A percentile compares a stretch with the other conserved stretches of the same genome.
phyloP scores from a whole-genome alignment of 2,797 vertebrate species.

The Dendrocincla tyrannina region DNA sequence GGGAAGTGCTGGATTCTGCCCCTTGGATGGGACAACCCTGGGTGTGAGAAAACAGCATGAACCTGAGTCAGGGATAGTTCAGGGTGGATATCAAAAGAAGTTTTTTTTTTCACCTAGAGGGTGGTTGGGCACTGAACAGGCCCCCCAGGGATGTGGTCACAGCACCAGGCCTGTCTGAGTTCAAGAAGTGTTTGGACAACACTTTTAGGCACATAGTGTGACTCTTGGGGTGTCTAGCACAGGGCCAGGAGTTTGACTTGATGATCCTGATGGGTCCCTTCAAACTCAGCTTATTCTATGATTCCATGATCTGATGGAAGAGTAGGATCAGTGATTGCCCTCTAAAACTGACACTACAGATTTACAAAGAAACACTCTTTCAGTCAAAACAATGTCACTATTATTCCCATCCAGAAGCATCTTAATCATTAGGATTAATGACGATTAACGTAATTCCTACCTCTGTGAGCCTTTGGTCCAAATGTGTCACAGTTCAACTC shows the following conservation, averaged over 20 bases:
- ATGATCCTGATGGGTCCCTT: background rate
- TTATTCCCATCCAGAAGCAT: background rate
- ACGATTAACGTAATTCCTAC: background rate
- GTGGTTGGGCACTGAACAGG: background rate
- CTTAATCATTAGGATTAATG: background rate
- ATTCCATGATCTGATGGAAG: background rate
- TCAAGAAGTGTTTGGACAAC: background rate
- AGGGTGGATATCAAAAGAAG: background rate
- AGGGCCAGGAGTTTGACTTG: rapidly evolving
- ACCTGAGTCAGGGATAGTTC: background rate
- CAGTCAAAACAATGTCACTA: background rate
- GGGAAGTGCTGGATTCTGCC: rapidly evolving
- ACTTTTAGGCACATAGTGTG: background rate
- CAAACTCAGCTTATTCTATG: background rate
- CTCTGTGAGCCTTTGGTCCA: background rate
- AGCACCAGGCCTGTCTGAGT: background rate
- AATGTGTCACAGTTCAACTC: background rate
- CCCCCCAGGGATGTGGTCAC: background rate
- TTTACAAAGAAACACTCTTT: background rate
- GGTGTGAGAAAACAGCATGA: rapidly evolving
- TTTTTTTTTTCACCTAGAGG: background rate
- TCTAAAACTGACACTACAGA: background rate
- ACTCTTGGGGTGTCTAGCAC: background rate
- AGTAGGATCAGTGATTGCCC: background rate
- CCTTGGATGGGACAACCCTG: background rate